phyloP scores from a whole-genome alignment of 1,140 invertebrate species.

The Centruroides vittatus region DNA sequence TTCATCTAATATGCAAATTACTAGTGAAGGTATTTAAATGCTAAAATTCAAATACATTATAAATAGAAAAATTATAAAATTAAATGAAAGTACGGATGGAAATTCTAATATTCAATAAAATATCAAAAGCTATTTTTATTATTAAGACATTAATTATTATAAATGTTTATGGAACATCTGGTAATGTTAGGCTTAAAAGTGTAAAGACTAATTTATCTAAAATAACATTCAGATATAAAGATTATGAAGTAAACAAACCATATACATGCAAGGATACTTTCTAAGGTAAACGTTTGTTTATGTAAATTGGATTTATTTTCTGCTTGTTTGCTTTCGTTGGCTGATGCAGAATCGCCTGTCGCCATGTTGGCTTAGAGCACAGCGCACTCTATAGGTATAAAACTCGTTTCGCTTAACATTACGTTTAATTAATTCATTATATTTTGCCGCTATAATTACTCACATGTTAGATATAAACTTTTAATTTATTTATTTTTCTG shows the following conservation, averaged over 20 bases:
- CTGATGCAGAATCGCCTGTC: conserved; percentile 1
- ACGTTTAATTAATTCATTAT: too few relatives aligned
- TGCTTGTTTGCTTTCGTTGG: not conserved
- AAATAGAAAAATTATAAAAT: too few relatives aligned
- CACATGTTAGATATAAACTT: too few relatives aligned
- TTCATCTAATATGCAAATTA: too few relatives aligned
- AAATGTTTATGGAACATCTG: not conserved
- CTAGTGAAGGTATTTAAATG: too few relatives aligned
- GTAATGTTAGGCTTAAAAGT: not conserved
- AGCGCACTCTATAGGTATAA: not conserved
- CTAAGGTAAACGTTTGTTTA: conserved; percentile 13
- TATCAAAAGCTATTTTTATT: too few relatives aligned
- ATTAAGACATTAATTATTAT: too few relatives aligned
- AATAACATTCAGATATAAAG: not conserved
- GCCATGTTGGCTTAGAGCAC: not conserved
- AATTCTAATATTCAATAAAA: too few relatives aligned
- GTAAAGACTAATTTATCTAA: not conserved
- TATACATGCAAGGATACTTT: conserved; percentile 12
- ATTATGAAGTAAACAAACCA: not conserved
- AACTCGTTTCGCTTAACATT: not conserved
- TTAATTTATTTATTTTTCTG: too few relatives aligned
- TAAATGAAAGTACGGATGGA: too few relatives aligned
- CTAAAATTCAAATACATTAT: too few relatives aligned
- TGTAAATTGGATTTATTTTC: conserved; percentile 4
- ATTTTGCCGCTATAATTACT: too few relatives aligned